Evolutionary conservation across 2,888 invertebrate species (phyloP), one percentile per base, ranked within the genome.

Genomic region (Ophion obscuratus): DNA sequence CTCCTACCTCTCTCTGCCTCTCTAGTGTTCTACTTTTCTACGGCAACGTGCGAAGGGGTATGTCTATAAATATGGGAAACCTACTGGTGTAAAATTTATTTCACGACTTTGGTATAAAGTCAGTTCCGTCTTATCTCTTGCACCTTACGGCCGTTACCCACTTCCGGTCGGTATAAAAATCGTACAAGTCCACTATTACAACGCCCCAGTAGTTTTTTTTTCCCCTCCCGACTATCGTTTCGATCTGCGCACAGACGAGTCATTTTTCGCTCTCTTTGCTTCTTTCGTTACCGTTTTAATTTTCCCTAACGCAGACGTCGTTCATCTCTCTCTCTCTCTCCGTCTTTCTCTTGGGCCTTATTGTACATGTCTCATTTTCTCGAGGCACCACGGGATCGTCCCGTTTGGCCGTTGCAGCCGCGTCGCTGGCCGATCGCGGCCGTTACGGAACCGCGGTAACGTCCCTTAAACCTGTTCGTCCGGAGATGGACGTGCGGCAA

Each of bases 401-500:
- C 68, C 75, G 75, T 76, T 81, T 81, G 36, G 76, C 75, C 59
- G 81, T 66, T 31, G 68, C 57, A 68, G 57, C 36, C 73, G 81
- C 62, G 78, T 75, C 71, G 73, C 68, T 57, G 74, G 73, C 61
- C 44, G 31, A 17, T 17, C 53, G 71, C 75, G 61, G 74, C 86
- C 85, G 85, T 88, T 88, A 88, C 88, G 88, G 88, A 84, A 88
- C 87, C 85, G 84, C 62, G 76, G 88, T 88, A 88, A 88, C 88
- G 88, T 87, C 88, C 87, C 88, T 88, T 88, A 88, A 88, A 88
- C 88, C 88, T 88, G 88, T 88, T 88, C 86, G 77, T 61, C 81
- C 68, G 85, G 79, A 86, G 87, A 89, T 81, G 86, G 89, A 89
- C 88, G 87, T 85, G 88, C 88, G 84, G 88, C 89, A 88, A 89